Evolutionary conservation across 2,797 vertebrate genomes (phyloP), one percentile per base, ranked within the genome.

Genomic region (Denticeps clupeoides): DNA sequence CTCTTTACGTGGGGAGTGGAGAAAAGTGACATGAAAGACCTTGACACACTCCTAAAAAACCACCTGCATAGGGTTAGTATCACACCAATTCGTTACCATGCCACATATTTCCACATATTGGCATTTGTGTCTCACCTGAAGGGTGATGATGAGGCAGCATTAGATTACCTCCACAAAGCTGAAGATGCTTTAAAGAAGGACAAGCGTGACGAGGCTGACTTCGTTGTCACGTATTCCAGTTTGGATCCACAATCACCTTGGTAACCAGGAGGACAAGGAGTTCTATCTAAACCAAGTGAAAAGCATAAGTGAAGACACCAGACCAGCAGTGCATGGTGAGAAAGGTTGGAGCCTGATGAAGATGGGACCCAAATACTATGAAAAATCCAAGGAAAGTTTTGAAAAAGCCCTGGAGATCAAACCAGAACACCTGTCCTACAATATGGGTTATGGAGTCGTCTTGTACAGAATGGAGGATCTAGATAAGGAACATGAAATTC

Each of bases 1-100:
- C 71, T 74, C 37, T 80, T 81, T 60, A 79, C 75, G 1, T 79
- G 79, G 80, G 26, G 51, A 0, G 62, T 78, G 1, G 45, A 58
- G 35, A 49, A 70, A 49, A 52, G n/a, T 87, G 67, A 84, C 80
- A 22, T 56, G 65, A 47, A 68, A 1, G 1, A 66, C 1, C 31
- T 48, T 1, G 1, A 1, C 6, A 41, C 53, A 18, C 25, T 65
- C 23, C 45, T 65, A 25, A 23, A 61, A 0, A 72, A 53, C 32
- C 47, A 81, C 8, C 12, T 15, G 12, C 49, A 70, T 11, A 49
- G 59, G 24, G 50, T 64, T 3, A 41, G 56, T 4, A 54, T 53
- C 47, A 47, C 58, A 29, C 60, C 47, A 6, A 22, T 23, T 1
- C 50, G 37, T 4, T 59, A 60, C 31, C 69, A 60, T 37, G 38